A percentile compares a stretch with the other conserved stretches of the same genome.
Conservation (phyloP, 1,140 invertebrate species). For the Cotesia glomerata region DNA sequence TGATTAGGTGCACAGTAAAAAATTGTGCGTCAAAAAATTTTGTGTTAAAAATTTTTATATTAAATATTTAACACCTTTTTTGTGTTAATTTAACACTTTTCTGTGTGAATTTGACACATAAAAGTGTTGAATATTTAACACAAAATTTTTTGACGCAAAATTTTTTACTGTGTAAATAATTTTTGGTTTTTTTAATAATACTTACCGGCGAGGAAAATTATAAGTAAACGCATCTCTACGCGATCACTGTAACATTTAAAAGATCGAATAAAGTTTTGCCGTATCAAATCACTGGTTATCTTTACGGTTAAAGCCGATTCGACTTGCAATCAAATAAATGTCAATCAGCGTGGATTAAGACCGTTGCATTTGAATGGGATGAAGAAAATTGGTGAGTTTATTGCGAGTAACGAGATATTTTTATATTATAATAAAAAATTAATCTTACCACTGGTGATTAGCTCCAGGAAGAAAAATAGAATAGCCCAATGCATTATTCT, state of each 20-base stretch:
- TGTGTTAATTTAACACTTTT: too few relatives aligned
- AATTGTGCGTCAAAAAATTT: too few relatives aligned
- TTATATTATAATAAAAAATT: not conserved
- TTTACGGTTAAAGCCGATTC: constrained; percentile 18
- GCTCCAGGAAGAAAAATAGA: constrained; percentile 7
- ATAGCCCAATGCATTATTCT: constrained; percentile 23
- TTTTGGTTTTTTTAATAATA: not conserved
- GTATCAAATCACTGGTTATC: constrained; percentile 3
- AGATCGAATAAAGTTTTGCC: not conserved
- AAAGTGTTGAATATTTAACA: too few relatives aligned
- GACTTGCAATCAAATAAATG: constrained; percentile 13
- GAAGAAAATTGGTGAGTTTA: not conserved
- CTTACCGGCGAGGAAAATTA: not conserved
- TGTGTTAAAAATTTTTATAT: too few relatives aligned
- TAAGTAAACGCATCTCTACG: not conserved
- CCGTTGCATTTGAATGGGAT: not conserved
- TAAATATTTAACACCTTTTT: too few relatives aligned
- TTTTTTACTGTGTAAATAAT: too few relatives aligned
- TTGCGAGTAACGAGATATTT: constrained; percentile 17
- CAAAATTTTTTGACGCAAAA: too few relatives aligned
- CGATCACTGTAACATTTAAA: not conserved
- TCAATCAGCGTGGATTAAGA: not conserved
- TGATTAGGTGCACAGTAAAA: too few relatives aligned
- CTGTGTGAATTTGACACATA: too few relatives aligned
- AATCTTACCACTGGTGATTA: constrained; percentile 29